Evolutionary conservation across 1,140 invertebrate species (phyloP).

Genomic region (Ceratitis capitata): DNA sequence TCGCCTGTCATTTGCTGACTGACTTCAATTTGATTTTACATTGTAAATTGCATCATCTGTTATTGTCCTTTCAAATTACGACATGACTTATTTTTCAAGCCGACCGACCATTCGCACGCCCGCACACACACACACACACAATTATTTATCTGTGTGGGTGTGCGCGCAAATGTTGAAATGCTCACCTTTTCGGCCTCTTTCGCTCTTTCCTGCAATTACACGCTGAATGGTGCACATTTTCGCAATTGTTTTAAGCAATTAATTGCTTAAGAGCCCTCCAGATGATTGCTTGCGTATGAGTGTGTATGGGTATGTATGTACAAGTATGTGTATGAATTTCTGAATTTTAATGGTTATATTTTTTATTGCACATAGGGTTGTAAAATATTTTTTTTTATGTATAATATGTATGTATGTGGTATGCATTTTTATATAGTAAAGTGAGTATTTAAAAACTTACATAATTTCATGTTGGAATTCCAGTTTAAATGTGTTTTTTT

Average conservation of each 20-base stretch:
- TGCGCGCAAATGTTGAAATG: background rate
- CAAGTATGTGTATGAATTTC: background rate
- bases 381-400: background rate
- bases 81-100: background rate
- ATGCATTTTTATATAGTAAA: background rate
- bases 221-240: background rate
- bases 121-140: background rate
- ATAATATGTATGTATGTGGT: background rate
- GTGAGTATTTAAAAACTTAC: background rate
- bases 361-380: no score
- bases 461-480: background rate
- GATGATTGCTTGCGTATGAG: background rate
- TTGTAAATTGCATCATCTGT: conserved; percentile 29
- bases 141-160: background rate
- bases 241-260: conserved; percentile 24
- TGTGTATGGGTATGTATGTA: background rate
- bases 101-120: background rate
- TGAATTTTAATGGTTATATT: no score
- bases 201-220: conserved; percentile 17
- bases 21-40: conserved; percentile 28
- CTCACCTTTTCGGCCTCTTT: conserved; percentile 17
- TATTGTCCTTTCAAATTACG: conserved; percentile 26
- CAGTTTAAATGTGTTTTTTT: background rate
- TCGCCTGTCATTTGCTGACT: background rate
- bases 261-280: background rate